Evolutionary conservation across 2,797 vertebrate genomes (phyloP).

Genomic region (Micromesistius poutassou): DNA sequence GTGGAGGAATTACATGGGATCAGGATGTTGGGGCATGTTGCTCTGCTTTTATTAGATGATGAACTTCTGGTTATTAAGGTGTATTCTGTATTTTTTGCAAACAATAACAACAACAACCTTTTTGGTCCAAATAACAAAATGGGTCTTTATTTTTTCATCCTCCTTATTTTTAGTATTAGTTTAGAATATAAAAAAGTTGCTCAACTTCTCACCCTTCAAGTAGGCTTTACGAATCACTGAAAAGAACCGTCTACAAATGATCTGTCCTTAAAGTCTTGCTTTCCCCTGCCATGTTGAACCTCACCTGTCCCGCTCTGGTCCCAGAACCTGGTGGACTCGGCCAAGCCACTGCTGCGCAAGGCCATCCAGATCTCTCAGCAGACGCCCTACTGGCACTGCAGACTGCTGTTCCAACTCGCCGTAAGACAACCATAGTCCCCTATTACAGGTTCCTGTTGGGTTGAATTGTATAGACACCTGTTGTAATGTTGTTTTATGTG

Average conservation of each 20-base stretch:
- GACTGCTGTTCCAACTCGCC: constrained; percentile 94
- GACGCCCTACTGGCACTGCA: constrained; percentile 97
- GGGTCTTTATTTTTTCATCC: neutral
- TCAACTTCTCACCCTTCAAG: neutral
- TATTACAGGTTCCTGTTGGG: neutral
- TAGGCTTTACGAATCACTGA: neutral
- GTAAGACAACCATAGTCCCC: constrained; percentile 60
- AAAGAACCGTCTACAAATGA: neutral
- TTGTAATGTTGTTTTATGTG: constrained; percentile 45
- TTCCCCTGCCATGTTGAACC: neutral
- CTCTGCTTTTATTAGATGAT: neutral
- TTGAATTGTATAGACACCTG: neutral
- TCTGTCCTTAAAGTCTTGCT: neutral
- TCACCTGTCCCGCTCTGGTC: constrained; percentile 14
- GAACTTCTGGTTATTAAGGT: neutral
- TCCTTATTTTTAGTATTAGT: neutral
- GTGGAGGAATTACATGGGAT: neutral
- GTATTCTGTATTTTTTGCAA: neutral
- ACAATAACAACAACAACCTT: neutral
- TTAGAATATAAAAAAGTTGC: neutral
- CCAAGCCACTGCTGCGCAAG: constrained; percentile 93
- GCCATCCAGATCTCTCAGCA: constrained; percentile 99
- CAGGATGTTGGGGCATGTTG: neutral
- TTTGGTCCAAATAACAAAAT: neutral
- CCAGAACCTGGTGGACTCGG: constrained; percentile 96